These are phyloP conservation scores for Apostichopus parvimensis DNA, from an alignment of 35 echinoderm and acorn worm genomes.

Conservation along the genomic window DNA sequence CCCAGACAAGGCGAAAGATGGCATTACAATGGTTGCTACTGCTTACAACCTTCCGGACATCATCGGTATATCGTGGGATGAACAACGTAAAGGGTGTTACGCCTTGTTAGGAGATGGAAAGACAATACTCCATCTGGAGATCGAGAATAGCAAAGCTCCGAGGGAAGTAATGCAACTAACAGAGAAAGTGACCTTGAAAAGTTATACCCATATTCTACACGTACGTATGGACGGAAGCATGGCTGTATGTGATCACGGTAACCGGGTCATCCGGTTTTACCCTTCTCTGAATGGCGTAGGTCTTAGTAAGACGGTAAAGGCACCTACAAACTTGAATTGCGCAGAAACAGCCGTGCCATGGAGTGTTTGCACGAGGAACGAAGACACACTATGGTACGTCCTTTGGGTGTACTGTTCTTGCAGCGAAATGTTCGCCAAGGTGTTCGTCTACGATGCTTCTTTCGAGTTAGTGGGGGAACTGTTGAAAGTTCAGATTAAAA, in stretches of 20 bases:
- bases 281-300: background rate
- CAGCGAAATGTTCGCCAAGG: background rate
- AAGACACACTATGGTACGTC: background rate
- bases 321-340: background rate
- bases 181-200: background rate
- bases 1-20: background rate
- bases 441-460: background rate
- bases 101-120: background rate
- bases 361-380: background rate
- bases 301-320: background rate
- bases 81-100: background rate
- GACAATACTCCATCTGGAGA: background rate
- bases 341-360: background rate
- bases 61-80: background rate
- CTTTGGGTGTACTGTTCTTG: background rate
- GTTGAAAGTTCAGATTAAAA: background rate
- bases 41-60: background rate
- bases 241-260: conserved; percentile 9
- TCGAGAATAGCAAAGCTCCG: background rate
- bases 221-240: background rate
- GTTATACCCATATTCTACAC: background rate
- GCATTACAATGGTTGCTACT: background rate
- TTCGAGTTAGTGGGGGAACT: background rate
- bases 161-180: background rate
- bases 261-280: background rate